Base-by-base conservation (phyloP, 2,797 vertebrate genomes). In the Rhinogobio ventralis region DNA sequence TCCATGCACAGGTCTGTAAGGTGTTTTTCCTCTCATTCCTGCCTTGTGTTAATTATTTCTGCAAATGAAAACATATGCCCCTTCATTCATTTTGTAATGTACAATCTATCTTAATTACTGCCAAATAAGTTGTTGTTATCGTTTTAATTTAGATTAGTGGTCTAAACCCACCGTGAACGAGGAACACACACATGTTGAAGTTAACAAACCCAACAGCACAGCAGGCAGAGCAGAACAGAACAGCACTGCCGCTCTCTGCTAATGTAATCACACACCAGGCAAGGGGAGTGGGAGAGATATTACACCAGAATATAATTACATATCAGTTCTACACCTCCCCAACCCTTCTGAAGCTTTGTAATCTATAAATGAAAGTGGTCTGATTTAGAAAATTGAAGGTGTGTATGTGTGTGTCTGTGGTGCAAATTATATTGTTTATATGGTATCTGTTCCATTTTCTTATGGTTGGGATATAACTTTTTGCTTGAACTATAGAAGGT, bases 31-130 rank as follows among this genome's bases (percentile, higher is more conserved):
- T 79, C 90, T 87, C 87, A 88, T 90, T 92, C 84, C 85, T 89
- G 87, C 86, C 92, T 89, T 68, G 45, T 88, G 89, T 90, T 94
- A 93, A 95, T 95, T 94, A 94, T 91, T 86, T 92, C 91, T 91
- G 88, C 88, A 91, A 89, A 91, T 90, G 91, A 92, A 94, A 92
- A 92, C 90, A 93, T 90, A 93, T 79, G 85, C 92, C 90, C 93
- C 87, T 88, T 93, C 90, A 93, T 93, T 93, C 93, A 94, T 93
- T 90, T 90, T 86, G 42, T 90, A 82, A 87, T 87, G 77, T 51
- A 83, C 90, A 86, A 91, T 94, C 88, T 87, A 93, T 94, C 93
- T 92, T 94, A 92, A 94, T 95, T 94, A 92, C 86, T 86, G 88
- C 79, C 92, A 92, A 94, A 93, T 91, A 93, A 92, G 86, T 93